These are phyloP conservation scores for Notamacropus eugenii DNA, from an alignment of 2,797 vertebrate species.

Conservation along the genomic window DNA sequence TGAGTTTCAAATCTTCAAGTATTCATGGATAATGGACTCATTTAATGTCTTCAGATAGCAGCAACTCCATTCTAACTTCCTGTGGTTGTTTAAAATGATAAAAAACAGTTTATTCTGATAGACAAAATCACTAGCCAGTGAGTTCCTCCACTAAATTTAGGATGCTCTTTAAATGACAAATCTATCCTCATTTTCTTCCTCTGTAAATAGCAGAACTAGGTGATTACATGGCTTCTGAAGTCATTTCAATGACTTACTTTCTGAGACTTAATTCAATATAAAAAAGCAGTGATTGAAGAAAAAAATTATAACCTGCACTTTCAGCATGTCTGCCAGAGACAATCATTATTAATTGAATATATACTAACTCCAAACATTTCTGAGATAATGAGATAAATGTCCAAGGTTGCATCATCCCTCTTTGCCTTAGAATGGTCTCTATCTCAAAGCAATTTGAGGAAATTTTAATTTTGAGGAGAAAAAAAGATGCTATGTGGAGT, in stretches of 20 bases:
- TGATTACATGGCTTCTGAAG: not conserved
- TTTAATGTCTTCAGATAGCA: not conserved
- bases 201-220: not conserved
- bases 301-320: not conserved
- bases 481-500: not conserved
- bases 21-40: not conserved
- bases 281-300: not conserved
- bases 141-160: not conserved
- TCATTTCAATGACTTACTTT: not conserved
- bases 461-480: not conserved
- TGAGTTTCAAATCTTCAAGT: not conserved
- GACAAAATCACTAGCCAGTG: not conserved
- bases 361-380: not conserved
- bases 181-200: not conserved
- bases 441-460: not conserved
- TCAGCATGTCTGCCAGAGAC: not conserved
- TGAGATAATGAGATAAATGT: not conserved
- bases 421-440: not conserved
- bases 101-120: not conserved
- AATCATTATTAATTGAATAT: not conserved
- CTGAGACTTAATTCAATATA: not conserved
- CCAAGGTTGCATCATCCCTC: not conserved
- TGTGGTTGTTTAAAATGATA: not conserved
- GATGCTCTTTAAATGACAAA: not conserved
- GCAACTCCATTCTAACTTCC: not conserved